These are phyloP conservation scores for Chiloscyllium plagiosum DNA, from an alignment of 2,113 vertebrate species.

Conservation along the genomic window DNA sequence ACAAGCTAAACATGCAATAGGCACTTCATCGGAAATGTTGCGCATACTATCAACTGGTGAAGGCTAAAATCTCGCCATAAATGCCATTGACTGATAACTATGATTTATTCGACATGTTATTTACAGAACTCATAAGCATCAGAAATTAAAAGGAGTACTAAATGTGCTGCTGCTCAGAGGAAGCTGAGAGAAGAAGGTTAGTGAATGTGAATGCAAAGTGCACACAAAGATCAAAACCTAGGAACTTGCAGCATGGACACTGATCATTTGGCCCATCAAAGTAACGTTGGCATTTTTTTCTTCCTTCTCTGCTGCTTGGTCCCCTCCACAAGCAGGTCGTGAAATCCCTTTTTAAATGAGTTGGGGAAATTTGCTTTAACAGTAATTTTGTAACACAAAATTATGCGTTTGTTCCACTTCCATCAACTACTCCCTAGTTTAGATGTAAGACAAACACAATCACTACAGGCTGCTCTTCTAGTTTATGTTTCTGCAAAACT, in stretches of 20 bases:
- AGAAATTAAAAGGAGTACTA: background rate
- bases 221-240: no score
- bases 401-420: background rate
- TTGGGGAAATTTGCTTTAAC: background rate
- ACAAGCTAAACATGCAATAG: no score
- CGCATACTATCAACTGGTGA: no score
- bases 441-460: no score
- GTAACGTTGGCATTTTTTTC: background rate
- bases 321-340: background rate
- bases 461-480: background rate
- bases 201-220: no score
- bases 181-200: no score
- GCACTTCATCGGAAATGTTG: no score
- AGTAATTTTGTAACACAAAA: background rate
- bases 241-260: background rate
- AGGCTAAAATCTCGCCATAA: no score
- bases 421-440: no score
- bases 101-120: background rate
- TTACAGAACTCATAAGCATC: background rate
- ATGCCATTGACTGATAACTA: no score
- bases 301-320: background rate
- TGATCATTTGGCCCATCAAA: background rate
- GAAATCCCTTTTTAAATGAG: background rate
- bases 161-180: no score
- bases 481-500: background rate